phyloP scores from a whole-genome alignment of 2,113 vertebrate genomes.

The Oryzias javanicus region DNA sequence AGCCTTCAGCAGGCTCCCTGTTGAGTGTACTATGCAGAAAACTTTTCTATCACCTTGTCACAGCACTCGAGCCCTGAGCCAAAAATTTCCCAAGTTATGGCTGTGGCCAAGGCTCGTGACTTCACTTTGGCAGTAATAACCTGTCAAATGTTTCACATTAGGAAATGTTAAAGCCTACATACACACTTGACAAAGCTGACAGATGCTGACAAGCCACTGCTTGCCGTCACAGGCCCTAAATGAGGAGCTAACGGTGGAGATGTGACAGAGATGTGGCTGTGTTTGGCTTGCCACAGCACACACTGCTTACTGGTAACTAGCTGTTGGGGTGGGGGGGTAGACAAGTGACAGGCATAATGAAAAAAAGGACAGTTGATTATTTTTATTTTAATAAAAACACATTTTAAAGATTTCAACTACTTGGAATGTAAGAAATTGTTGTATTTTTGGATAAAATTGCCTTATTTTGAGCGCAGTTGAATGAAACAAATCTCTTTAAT shows the following conservation, averaged over 20 bases:
- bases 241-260: constrained; percentile 61
- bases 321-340: constrained; percentile 32
- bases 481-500: neutral
- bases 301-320: constrained; percentile 57
- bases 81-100: constrained; percentile 53
- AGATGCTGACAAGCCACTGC: constrained; percentile 68
- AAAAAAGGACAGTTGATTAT: constrained; percentile 7
- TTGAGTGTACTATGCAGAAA: constrained; percentile 30
- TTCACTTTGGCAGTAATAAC: constrained; percentile 69
- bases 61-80: constrained; percentile 46
- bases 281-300: constrained; percentile 45
- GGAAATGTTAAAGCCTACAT: constrained; percentile 66
- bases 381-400: neutral
- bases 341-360: constrained; percentile 16
- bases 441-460: neutral
- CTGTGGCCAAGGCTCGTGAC: constrained; percentile 66
- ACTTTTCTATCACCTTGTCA: constrained; percentile 51
- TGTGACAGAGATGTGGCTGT: constrained; percentile 67
- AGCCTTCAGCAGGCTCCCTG: constrained; percentile 7
- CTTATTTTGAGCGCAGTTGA: neutral
- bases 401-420: neutral
- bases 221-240: constrained; percentile 66
- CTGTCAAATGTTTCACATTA: constrained; percentile 70
- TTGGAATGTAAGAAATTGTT: neutral
- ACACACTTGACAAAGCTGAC: constrained; percentile 69